Base-by-base conservation (phyloP, 2,797 vertebrate genomes). In the Enteromius radiatus region DNA sequence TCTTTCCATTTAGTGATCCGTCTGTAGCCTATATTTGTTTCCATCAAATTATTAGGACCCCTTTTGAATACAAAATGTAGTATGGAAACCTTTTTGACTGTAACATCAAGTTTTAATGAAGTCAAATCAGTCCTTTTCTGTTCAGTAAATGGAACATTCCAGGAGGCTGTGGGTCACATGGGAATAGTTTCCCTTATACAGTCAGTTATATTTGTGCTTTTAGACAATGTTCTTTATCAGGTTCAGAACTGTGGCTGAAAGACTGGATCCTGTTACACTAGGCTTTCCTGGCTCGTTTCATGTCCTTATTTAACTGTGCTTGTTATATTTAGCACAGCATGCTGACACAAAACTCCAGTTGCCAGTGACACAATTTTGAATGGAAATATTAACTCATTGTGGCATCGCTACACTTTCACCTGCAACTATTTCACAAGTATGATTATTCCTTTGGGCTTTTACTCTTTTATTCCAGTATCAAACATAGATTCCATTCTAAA, bases 231-330 rank as follows among this genome's bases (percentile, higher is more conserved):
- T 88, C 91, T 91, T 90, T 82, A 89, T 90, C 93, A 87, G 88
- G 86, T 92, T 93, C 85, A 89, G 84, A 86, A 86, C 91, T 47
- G 15, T n/a, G 87, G 88, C 88, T 91, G 78, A 83, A 86, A 80
- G 81, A 71, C 78, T 86, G 89, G 92, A 90, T 95, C 93, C 80
- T 88, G 91, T 95, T 94, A 92, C 94, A 88, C 45, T 78, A 92
- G 93, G 92, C 93, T 95, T 93, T 94, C 94, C 95, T 94, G 92
- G 90, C 90, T 92, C 21, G 89, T 90, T 91, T 78, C 68, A 93
- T 95, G 94, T 92, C 94, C 94, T 95, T 95, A 95, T 95, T 94
- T 95, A 95, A 94, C 94, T 91, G 91, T 86, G 85, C 68, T 0
- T 78, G 93, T 89, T 95, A 95, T 94, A 94, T 95, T 94, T 95